A percentile compares a stretch with the other conserved stretches of the same genome.
Evolutionary conservation across 2,888 invertebrate species (phyloP).

Genomic region (Sesia bembeciformis): DNA sequence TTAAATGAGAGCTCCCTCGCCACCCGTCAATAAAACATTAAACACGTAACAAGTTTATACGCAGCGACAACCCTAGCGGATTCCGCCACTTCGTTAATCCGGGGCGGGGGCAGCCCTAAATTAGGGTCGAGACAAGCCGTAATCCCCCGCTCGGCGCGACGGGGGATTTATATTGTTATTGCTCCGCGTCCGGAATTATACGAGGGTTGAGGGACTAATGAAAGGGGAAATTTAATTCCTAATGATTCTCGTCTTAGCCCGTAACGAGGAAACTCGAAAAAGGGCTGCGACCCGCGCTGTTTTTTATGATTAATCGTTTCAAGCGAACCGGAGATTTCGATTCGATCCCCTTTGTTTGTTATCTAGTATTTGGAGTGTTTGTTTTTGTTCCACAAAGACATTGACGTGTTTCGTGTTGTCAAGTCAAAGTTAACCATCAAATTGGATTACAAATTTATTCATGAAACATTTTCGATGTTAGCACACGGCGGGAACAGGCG

Average conservation of each 20-base stretch:
- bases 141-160: conserved; percentile 74
- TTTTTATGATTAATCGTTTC: conserved; percentile 67
- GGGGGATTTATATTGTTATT: conserved; percentile 76
- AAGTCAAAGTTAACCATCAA: conserved; percentile 61
- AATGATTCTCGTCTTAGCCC: conserved; percentile 75
- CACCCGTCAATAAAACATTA: conserved; percentile 74
- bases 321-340: conserved; percentile 51
- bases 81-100: conserved; percentile 75
- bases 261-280: conserved; percentile 73
- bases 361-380: conserved; percentile 32
- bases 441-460: conserved; percentile 71
- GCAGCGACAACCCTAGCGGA: conserved; percentile 73
- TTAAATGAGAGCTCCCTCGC: conserved; percentile 67
- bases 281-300: conserved; percentile 62
- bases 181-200: conserved; percentile 74
- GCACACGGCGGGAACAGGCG: conserved; percentile 55
- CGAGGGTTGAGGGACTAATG: conserved; percentile 76
- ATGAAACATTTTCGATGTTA: conserved; percentile 68
- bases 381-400: conserved; percentile 37
- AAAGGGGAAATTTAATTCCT: conserved; percentile 76
- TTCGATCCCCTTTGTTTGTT: conserved; percentile 42
- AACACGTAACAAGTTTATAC: conserved; percentile 75
- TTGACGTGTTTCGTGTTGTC: conserved; percentile 36
- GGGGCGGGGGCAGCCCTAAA: conserved; percentile 73
- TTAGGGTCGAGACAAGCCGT: conserved; percentile 75